phyloP scores from a whole-genome alignment of 2,888 invertebrate genomes.

The Cinara cedri region DNA sequence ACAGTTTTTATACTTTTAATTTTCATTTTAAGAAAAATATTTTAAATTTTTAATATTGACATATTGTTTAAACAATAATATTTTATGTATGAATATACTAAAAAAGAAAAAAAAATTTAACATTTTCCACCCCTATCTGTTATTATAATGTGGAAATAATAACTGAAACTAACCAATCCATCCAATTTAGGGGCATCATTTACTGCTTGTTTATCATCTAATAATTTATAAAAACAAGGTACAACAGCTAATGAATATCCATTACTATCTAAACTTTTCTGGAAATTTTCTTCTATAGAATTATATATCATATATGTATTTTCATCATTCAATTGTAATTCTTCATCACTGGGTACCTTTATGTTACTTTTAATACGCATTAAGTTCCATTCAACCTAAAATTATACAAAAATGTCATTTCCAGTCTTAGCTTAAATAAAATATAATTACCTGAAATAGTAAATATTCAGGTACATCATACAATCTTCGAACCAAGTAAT shows the following conservation, averaged over 20 bases:
- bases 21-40: no score
- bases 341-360: slow-evolving; percentile 13
- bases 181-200: slow-evolving; percentile 84
- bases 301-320: slow-evolving; percentile 75
- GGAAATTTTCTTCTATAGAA: slow-evolving; percentile 78
- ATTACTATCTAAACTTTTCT: slow-evolving; percentile 66
- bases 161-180: slow-evolving; percentile 67
- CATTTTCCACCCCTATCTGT: no score
- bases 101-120: no score
- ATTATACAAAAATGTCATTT: slow-evolving; percentile 1
- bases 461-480: slow-evolving; percentile 89
- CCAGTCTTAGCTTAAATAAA: background rate
- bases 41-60: no score
- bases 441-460: slow-evolving; percentile 75
- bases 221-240: slow-evolving; percentile 89
- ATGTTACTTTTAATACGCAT: slow-evolving; percentile 42
- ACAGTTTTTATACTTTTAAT: no score
- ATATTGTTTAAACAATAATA: no score
- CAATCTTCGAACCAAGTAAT: slow-evolving; percentile 93
- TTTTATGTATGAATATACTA: no score
- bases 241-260: slow-evolving; percentile 69
- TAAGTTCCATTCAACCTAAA: slow-evolving; percentile 75
- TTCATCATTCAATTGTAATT: slow-evolving; percentile 64
- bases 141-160: background rate
- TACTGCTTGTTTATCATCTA: slow-evolving; percentile 75